These are phyloP conservation scores for Alcis repandata DNA, from an alignment of 2,888 invertebrate genomes.

Conservation along the genomic window DNA sequence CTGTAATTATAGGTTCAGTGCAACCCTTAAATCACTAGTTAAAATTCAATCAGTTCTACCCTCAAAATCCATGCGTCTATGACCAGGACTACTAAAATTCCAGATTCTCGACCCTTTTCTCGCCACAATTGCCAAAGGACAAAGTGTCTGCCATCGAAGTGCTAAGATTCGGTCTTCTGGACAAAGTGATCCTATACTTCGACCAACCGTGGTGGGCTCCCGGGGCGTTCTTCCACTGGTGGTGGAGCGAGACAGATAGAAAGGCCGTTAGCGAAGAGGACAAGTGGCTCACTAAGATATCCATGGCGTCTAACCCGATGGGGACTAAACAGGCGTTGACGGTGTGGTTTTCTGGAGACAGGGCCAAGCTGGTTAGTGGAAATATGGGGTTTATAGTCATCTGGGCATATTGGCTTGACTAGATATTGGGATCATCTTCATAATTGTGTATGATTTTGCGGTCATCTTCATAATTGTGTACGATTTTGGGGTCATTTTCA, in stretches of 20 bases:
- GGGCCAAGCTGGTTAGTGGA: constrained; percentile 53
- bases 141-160: neutral
- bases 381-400: neutral
- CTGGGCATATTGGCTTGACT: neutral
- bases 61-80: too few relatives aligned
- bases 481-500: neutral
- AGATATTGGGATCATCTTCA: neutral
- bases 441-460: neutral
- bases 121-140: constrained; percentile 60
- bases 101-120: constrained; percentile 68
- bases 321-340: constrained; percentile 67
- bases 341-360: constrained; percentile 63
- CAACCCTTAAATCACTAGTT: too few relatives aligned
- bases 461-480: neutral
- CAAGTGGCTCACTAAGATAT: constrained; percentile 16
- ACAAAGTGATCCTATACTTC: constrained; percentile 47
- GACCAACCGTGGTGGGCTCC: constrained; percentile 43
- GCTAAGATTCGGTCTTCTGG: constrained; percentile 56
- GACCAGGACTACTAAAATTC: constrained; percentile 8
- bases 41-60: too few relatives aligned
- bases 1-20: too few relatives aligned
- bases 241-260: constrained; percentile 11
- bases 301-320: constrained; percentile 57
- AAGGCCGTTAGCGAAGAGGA: constrained; percentile 6
- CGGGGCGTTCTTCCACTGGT: constrained; percentile 8